A percentile compares a stretch with the other conserved stretches of the same genome.
Conservation (phyloP, 2,797 vertebrate genomes). For the Trachurus trachurus region DNA sequence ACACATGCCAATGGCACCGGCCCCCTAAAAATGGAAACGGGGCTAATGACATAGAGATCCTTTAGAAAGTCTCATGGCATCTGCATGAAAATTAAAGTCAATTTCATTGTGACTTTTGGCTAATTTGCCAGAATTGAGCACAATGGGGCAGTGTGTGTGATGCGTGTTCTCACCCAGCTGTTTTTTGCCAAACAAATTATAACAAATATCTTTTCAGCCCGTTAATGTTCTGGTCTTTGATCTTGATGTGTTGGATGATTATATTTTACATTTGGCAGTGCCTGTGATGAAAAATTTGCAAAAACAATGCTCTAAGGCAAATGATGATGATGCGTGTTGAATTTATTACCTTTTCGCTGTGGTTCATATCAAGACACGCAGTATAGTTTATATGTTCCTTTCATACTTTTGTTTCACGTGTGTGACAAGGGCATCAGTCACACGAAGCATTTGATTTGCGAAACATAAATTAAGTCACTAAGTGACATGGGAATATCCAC, state of each 20-base stretch:
- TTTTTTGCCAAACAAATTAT: neutral
- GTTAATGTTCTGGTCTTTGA: neutral
- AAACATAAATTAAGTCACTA: neutral
- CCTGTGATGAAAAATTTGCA: neutral
- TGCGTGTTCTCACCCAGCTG: neutral
- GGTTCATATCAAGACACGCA: neutral
- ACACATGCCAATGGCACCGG: no score
- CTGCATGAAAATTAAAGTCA: neutral
- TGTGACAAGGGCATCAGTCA: neutral
- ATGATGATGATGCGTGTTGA: neutral
- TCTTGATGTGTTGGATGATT: neutral
- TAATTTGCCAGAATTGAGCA: neutral
- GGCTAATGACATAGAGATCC: no score
- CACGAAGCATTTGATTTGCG: neutral
- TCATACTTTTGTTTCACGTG: neutral
- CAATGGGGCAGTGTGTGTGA: neutral
- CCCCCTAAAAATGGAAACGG: no score
- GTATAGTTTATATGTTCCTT: neutral
- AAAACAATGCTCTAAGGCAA: neutral
- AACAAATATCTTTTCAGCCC: neutral
- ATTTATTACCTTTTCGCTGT: neutral
- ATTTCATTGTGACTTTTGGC: conserved; percentile 5
- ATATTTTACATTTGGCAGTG: neutral
- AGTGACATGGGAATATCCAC: conserved; percentile 7
- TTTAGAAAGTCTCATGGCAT: neutral